A percentile compares a stretch with the other conserved stretches of the same genome.
Conservation (phyloP, 2,888 invertebrate genomes). For the Artemia sinica region DNA sequence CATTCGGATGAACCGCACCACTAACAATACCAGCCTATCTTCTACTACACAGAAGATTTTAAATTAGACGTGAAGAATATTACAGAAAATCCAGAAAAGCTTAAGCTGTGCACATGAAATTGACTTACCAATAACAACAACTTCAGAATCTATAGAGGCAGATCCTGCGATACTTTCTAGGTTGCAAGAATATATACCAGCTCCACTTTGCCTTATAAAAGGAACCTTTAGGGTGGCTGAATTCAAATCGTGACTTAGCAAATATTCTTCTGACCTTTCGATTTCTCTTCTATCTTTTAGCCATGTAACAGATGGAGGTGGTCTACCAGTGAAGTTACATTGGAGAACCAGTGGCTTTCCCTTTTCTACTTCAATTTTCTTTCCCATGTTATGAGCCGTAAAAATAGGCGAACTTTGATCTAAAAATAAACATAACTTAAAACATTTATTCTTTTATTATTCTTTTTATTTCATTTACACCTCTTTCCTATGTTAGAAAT, state of each 20-base stretch:
- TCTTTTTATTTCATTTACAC: too few relatives aligned
- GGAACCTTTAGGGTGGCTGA: slow-evolving; percentile 18
- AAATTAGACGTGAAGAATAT: too few relatives aligned
- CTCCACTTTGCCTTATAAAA: slow-evolving; percentile 23
- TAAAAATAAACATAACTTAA: neutral
- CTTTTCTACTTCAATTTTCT: neutral
- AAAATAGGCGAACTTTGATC: neutral
- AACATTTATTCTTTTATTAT: too few relatives aligned
- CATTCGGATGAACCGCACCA: too few relatives aligned
- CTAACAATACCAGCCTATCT: too few relatives aligned
- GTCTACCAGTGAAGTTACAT: slow-evolving; percentile 9
- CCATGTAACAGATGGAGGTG: neutral
- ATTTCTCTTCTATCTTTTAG: slow-evolving; percentile 16
- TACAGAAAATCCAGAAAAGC: too few relatives aligned
- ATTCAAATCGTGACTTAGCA: slow-evolving; percentile 14
- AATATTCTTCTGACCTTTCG: slow-evolving; percentile 15
- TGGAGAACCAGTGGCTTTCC: slow-evolving; percentile 4
- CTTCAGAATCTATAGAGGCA: slow-evolving; percentile 22
- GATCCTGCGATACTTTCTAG: slow-evolving; percentile 25
- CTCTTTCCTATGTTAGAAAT: too few relatives aligned
- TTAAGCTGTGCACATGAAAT: too few relatives aligned
- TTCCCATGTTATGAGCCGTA: neutral
- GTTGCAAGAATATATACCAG: slow-evolving; percentile 26
- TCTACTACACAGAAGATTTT: too few relatives aligned
- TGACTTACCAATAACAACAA: slow-evolving; percentile 24